These are phyloP conservation scores for Furnarius figulus DNA, from an alignment of 2,113 vertebrate genomes.

Conservation along the genomic window DNA sequence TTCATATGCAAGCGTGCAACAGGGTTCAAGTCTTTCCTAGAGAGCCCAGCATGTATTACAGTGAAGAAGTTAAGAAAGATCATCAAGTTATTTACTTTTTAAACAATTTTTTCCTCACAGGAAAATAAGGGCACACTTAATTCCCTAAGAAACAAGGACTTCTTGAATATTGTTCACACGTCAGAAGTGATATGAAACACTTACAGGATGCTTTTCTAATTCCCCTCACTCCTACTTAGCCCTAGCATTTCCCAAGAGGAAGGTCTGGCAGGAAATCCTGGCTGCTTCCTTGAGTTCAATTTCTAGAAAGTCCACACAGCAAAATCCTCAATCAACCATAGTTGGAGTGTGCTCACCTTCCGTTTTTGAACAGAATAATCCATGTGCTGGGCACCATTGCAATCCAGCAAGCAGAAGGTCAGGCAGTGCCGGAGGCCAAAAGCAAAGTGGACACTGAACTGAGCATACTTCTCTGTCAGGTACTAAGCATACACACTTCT, in stretches of 20 bases:
- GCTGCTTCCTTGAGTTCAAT: conserved; percentile 46
- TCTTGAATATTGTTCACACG: neutral
- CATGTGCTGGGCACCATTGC: neutral
- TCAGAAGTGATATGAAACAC: neutral
- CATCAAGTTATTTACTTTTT: neutral
- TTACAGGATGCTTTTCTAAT: neutral
- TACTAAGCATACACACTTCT: neutral
- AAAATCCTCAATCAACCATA: neutral
- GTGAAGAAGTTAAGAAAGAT: neutral
- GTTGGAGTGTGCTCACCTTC: neutral
- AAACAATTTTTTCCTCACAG: neutral
- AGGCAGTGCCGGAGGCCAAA: conserved; percentile 4
- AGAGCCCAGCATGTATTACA: neutral
- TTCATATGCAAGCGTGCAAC: neutral
- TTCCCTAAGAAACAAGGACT: neutral
- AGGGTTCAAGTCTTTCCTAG: neutral
- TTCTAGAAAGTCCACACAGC: neutral
- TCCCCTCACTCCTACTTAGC: neutral
- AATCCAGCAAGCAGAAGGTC: neutral
- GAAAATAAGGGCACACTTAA: neutral
- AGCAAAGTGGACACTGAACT: neutral
- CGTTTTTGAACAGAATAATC: neutral
- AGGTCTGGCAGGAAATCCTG: conserved; percentile 42
- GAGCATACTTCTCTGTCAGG: neutral
- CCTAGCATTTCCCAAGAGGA: neutral